These are phyloP conservation scores for Otolemur crassicaudatus DNA, from an alignment of 2,797 vertebrate genomes.

Conservation along the genomic window DNA sequence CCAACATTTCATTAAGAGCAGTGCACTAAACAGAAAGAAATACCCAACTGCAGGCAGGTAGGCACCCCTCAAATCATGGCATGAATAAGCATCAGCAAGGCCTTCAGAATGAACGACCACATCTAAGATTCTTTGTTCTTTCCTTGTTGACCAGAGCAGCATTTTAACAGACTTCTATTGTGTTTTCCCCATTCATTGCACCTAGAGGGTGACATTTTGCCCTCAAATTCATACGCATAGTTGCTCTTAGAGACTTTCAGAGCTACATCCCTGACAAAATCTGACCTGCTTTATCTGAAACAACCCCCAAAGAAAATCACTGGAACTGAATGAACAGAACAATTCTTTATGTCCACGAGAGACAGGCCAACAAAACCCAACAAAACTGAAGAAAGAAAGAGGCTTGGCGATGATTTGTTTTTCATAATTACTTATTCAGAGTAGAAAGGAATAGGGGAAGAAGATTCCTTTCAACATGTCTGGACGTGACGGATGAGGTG, in stretches of 20 bases:
- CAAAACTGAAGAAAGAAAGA: slow-evolving; percentile 72
- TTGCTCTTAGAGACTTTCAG: slow-evolving; percentile 63
- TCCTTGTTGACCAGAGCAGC: background rate
- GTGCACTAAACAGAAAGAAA: background rate
- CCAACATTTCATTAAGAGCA: background rate
- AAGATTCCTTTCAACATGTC: slow-evolving; percentile 74
- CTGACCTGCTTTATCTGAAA: slow-evolving; percentile 71
- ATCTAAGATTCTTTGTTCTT: background rate
- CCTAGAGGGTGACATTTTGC: slow-evolving; percentile 69
- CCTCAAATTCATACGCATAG: slow-evolving; percentile 73
- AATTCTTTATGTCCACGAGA: slow-evolving; percentile 66
- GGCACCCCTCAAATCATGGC: background rate
- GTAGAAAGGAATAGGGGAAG: slow-evolving; percentile 65
- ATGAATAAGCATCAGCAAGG: background rate
- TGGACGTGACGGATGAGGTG: slow-evolving; percentile 69
- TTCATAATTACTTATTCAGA: slow-evolving; percentile 80
- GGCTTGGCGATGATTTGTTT: slow-evolving; percentile 72
- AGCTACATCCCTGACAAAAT: slow-evolving; percentile 71
- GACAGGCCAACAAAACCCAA: slow-evolving; percentile 73
- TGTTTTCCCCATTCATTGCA: slow-evolving; percentile 62
- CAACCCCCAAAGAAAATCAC: slow-evolving; percentile 69
- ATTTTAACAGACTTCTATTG: slow-evolving; percentile 68
- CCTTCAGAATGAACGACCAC: background rate
- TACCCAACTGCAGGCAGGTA: background rate
- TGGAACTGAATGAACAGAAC: slow-evolving; percentile 71